Percentiles rank a stretch among this genome's conserved stretches.
phyloP scores from a whole-genome alignment of 2,113 vertebrate genomes.

The Tachysurus fulvidraco region DNA sequence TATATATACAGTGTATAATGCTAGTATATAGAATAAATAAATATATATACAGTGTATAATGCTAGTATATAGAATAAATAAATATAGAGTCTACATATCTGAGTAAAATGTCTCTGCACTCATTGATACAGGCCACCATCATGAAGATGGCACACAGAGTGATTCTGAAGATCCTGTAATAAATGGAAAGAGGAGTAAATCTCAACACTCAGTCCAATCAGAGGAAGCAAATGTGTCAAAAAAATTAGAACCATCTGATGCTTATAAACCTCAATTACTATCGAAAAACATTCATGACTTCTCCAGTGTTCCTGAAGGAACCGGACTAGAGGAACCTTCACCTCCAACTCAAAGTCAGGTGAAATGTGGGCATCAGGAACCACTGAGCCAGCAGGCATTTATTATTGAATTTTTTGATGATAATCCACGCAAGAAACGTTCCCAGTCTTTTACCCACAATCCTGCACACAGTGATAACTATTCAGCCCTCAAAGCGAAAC shows the following conservation, averaged over 20 bases:
- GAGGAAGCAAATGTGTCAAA: slow-evolving; percentile 40
- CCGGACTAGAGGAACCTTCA: slow-evolving; percentile 60
- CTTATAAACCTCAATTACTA: slow-evolving; percentile 52
- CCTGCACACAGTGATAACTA: slow-evolving; percentile 79
- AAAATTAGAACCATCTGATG: slow-evolving; percentile 51
- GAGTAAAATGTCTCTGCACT: neutral
- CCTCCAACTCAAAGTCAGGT: slow-evolving; percentile 72
- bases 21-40: neutral
- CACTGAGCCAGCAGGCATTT: slow-evolving; percentile 84
- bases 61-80: neutral
- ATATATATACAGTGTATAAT: neutral
- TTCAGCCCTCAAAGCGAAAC: slow-evolving; percentile 73
- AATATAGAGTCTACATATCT: neutral
- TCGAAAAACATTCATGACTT: slow-evolving; percentile 40
- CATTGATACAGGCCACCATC: slow-evolving; percentile 79
- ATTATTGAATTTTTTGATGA: slow-evolving; percentile 97
- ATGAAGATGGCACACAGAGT: slow-evolving; percentile 95
- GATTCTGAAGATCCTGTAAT: slow-evolving; percentile 86
- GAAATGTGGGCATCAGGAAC: slow-evolving; percentile 70
- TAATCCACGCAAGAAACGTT: slow-evolving; percentile 91
- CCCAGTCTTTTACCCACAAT: slow-evolving; percentile 92
- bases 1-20: neutral
- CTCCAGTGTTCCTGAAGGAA: slow-evolving; percentile 34
- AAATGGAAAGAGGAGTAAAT: slow-evolving; percentile 67
- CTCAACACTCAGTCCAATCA: slow-evolving; percentile 51